phyloP scores from a whole-genome alignment of 2,797 vertebrate species.

The Pseudochaenichthys georgianus region DNA sequence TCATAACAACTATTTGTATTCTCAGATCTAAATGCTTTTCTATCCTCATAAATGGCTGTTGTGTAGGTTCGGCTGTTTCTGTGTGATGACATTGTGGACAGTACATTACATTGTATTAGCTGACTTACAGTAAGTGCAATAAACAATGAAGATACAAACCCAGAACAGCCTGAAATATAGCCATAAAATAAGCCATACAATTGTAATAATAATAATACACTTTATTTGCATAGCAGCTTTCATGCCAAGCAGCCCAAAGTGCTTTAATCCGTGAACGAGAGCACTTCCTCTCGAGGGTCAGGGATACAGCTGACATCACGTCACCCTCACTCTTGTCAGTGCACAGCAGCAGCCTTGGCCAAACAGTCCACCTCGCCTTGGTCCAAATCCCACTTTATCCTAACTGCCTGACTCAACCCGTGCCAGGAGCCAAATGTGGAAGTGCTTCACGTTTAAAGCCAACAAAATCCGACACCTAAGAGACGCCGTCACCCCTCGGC shows the following conservation, averaged over 20 bases:
- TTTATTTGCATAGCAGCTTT: no score
- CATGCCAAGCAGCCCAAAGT: no score
- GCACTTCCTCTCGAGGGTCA: background rate
- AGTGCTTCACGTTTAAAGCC: slow-evolving; percentile 41
- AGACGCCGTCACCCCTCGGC: slow-evolving; percentile 28
- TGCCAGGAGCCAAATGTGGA: slow-evolving; percentile 49
- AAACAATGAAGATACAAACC: no score
- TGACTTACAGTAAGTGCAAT: no score
- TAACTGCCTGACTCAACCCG: slow-evolving; percentile 40
- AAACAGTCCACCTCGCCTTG: slow-evolving; percentile 29
- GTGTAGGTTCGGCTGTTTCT: background rate
- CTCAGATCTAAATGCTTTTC: background rate
- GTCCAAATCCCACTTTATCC: slow-evolving; percentile 38
- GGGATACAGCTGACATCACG: background rate
- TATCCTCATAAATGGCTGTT: background rate
- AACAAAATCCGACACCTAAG: slow-evolving; percentile 46
- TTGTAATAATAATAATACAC: no score
- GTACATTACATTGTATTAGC: no score
- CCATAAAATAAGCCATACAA: no score
- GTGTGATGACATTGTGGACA: background rate
- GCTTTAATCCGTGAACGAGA: background rate
- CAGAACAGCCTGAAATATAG: no score
- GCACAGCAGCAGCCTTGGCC: slow-evolving; percentile 23
- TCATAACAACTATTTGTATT: no score
- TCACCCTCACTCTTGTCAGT: slow-evolving; percentile 7